Percentiles rank a stretch among this genome's conserved stretches.
Evolutionary conservation across 1,140 invertebrate species (phyloP).

Genomic region (Megalonaias nervosa): DNA sequence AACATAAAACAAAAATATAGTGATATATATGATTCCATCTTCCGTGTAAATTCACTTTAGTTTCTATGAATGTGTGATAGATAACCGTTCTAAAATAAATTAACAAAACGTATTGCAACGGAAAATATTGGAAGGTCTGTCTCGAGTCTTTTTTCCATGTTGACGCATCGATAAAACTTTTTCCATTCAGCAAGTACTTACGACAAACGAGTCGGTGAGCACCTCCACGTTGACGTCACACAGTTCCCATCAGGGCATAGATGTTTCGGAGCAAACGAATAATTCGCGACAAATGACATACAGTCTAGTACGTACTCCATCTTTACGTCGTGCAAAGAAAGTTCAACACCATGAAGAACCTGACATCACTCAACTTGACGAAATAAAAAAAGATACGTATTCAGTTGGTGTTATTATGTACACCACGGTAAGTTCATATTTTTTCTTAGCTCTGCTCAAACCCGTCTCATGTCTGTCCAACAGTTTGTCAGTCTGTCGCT

Average conservation of each 20-base stretch:
- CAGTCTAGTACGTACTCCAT: conserved; percentile 38
- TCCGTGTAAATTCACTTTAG: no score
- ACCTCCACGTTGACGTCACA: not conserved
- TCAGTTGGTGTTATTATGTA: conserved; percentile 62
- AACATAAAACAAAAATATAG: no score
- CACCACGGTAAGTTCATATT: conserved; percentile 45
- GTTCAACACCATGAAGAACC: conserved; percentile 16
- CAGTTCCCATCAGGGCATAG: conserved; percentile 10
- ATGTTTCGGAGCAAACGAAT: not conserved
- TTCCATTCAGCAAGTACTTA: not conserved
- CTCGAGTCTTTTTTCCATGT: no score
- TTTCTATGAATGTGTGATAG: no score
- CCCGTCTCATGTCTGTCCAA: no score
- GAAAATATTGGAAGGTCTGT: no score
- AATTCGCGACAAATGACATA: conserved; percentile 19
- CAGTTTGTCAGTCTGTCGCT: no score
- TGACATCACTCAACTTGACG: conserved; percentile 23
- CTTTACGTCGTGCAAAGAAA: conserved; percentile 19
- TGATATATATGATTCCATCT: no score
- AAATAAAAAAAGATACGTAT: conserved; percentile 58
- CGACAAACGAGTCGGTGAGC: not conserved
- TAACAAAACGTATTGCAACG: no score
- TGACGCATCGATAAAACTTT: no score
- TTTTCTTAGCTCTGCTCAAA: no score
- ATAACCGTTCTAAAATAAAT: no score